Conservation (phyloP, 1,140 invertebrate species). For the Ylistrum balloti region DNA sequence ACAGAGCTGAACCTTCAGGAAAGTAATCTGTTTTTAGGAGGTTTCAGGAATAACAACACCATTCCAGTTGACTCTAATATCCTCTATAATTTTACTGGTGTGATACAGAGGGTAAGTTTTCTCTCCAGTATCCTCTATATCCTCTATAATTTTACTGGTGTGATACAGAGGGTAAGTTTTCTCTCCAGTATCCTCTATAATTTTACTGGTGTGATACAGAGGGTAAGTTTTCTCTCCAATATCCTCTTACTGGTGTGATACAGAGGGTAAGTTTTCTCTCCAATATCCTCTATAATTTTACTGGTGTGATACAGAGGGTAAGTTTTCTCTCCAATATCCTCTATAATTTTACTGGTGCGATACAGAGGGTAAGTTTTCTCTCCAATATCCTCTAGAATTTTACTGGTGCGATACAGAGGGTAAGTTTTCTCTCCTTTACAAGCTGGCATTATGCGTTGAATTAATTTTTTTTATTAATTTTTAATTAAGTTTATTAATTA, state of each 20-base stretch:
- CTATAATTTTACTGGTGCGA: slow-evolving; percentile 85
- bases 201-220: slow-evolving; percentile 82
- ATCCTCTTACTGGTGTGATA: slow-evolving; percentile 87
- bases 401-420: slow-evolving; percentile 91
- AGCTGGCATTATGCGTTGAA: too few relatives aligned
- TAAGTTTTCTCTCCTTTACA: too few relatives aligned
- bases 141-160: not conserved
- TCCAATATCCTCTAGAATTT: slow-evolving; percentile 82
- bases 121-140: not conserved
- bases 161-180: slow-evolving; percentile 70
- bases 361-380: too few relatives aligned
- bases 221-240: too few relatives aligned
- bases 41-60: slow-evolving; percentile 88
- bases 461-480: too few relatives aligned
- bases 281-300: not conserved
- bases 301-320: not conserved
- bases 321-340: slow-evolving; percentile 87
- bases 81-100: slow-evolving; percentile 90
- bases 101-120: slow-evolving; percentile 89
- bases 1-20: slow-evolving; percentile 92
- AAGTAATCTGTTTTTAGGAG: slow-evolving; percentile 90
- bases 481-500: too few relatives aligned
- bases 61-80: slow-evolving; percentile 89
- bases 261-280: slow-evolving; percentile 87
- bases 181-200: slow-evolving; percentile 88